Percentiles rank a stretch among this genome's conserved stretches.
phyloP scores from a whole-genome alignment of 2,888 invertebrate genomes.

The Gastrophysa polygoni region DNA sequence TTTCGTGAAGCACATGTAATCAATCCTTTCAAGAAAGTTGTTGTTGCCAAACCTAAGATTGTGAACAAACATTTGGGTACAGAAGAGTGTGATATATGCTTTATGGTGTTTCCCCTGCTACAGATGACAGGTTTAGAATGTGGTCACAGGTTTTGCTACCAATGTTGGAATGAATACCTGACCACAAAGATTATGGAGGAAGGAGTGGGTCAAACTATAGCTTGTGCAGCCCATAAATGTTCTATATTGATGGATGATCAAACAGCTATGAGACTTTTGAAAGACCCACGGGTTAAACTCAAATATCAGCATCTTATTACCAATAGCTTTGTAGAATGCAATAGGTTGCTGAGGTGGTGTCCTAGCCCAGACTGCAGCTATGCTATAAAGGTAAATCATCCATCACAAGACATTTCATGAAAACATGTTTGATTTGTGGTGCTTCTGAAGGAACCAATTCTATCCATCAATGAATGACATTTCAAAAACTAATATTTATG shows the following conservation, averaged over 20 bases:
- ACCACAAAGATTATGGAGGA: conserved; percentile 99
- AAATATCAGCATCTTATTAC: conserved; percentile 98
- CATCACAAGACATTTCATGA: neutral
- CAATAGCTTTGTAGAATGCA: conserved; percentile 99
- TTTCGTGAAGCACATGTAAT: conserved; percentile 94
- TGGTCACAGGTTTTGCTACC: conserved; percentile 94
- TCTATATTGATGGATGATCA: conserved; percentile 97
- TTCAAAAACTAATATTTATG: too few species aligned
- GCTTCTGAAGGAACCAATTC: too few species aligned
- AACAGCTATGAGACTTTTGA: conserved; percentile 90
- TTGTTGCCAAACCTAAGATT: conserved; percentile 72
- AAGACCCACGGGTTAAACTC: conserved; percentile 84
- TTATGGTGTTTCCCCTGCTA: conserved; percentile 75
- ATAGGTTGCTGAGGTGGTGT: conserved; percentile 96
- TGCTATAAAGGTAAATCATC: conserved; percentile 74
- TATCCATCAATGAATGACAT: too few species aligned
- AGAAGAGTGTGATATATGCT: conserved; percentile 95
- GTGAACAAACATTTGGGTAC: conserved; percentile 72
- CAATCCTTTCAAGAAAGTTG: conserved; percentile 85
- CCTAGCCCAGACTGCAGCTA: conserved; percentile 98
- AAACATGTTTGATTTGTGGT: neutral
- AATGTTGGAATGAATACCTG: conserved; percentile 97
- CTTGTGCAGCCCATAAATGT: conserved; percentile 96
- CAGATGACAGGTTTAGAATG: conserved; percentile 96
- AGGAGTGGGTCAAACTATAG: conserved; percentile 94